phyloP scores from a whole-genome alignment of 2,113 vertebrate genomes.

The Dipodomys ordii region DNA sequence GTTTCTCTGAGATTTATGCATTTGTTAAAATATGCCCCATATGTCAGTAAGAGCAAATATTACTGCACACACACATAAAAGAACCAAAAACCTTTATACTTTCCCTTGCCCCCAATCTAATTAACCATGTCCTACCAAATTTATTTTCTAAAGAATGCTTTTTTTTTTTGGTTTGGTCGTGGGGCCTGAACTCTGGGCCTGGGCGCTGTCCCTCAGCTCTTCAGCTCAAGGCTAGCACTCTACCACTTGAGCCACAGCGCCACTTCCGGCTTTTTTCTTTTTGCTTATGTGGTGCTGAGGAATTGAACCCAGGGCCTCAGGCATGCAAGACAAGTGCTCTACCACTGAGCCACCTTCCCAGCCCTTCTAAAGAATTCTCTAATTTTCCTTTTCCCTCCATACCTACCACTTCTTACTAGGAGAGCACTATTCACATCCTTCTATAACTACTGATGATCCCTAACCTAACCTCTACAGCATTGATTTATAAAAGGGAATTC shows the following conservation, averaged over 20 bases:
- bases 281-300: too few relatives aligned
- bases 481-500: background rate
- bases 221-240: too few relatives aligned
- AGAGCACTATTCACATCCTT: background rate
- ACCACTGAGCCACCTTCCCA: too few relatives aligned
- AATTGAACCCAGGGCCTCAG: too few relatives aligned
- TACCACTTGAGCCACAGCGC: too few relatives aligned
- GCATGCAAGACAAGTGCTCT: too few relatives aligned
- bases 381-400: background rate
- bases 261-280: too few relatives aligned
- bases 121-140: background rate
- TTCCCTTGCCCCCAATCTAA: background rate
- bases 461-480: background rate
- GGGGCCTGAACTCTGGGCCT: too few relatives aligned
- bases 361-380: background rate
- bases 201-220: too few relatives aligned
- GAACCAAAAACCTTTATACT: background rate
- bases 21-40: background rate
- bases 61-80: background rate
- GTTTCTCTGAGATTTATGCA: background rate
- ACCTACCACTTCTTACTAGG: background rate
- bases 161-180: too few relatives aligned
- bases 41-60: background rate
- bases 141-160: conserved; percentile 13
- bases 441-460: background rate